A percentile compares a stretch with the other conserved stretches of the same genome.
Conservation (phyloP, 2,113 vertebrate genomes). For the Echinops telfairi region DNA sequence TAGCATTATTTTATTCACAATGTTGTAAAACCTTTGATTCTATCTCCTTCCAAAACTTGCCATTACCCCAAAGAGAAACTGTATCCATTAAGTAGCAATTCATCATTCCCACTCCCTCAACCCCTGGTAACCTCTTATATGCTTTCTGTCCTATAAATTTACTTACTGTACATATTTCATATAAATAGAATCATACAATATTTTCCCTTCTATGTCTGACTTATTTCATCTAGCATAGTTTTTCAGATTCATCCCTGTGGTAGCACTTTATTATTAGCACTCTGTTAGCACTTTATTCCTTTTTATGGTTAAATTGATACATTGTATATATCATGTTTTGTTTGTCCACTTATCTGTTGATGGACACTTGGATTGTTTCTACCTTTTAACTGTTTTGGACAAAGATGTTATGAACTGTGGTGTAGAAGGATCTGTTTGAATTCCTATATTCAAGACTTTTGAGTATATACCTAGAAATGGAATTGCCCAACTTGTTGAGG, state of each 20-base stretch:
- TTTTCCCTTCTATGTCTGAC: no score
- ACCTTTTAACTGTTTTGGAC: not conserved
- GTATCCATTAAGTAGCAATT: not conserved
- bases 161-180: no score
- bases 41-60: not conserved
- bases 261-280: no score
- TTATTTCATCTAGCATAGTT: no score
- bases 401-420: not conserved
- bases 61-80: not conserved
- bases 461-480: not conserved
- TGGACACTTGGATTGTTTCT: no score
- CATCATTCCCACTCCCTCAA: not conserved
- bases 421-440: not conserved
- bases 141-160: no score
- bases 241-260: not conserved
- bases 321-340: not conserved
- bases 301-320: not conserved
- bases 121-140: no score
- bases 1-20: no score
- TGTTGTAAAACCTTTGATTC: not conserved
- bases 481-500: not conserved
- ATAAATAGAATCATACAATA: no score
- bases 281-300: not conserved
- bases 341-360: not conserved
- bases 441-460: not conserved